Percentiles rank a stretch among this genome's conserved stretches.
Evolutionary conservation across 2,888 invertebrate genomes (phyloP).

Genomic region (Neoaliturus tenellus): DNA sequence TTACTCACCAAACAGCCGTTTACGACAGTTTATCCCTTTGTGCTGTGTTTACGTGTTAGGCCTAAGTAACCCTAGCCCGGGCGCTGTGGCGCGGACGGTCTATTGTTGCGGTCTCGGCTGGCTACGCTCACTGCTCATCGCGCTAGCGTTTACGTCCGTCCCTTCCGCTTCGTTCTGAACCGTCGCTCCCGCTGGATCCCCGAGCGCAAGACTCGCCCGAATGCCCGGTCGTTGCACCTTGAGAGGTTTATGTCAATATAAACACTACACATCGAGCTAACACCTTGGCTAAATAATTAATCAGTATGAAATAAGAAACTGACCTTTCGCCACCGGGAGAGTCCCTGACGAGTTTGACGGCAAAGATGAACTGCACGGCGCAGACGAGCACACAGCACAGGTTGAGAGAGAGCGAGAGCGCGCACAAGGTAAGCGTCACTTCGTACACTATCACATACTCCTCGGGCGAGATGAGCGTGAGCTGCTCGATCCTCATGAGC

Average conservation of each 20-base stretch:
- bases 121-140: not conserved
- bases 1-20: too few species aligned
- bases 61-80: not conserved
- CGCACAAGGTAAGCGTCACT: conserved; percentile 93
- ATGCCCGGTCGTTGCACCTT: too few species aligned
- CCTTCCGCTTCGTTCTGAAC: not conserved
- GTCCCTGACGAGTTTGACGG: conserved; percentile 92
- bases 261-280: too few species aligned
- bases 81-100: not conserved
- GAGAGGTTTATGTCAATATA: too few species aligned
- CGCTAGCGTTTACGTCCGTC: not conserved
- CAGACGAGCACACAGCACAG: conserved; percentile 95
- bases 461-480: conserved; percentile 79
- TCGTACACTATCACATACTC: conserved; percentile 94
- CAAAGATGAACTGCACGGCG: conserved; percentile 95
- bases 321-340: conserved; percentile 86
- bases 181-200: not conserved
- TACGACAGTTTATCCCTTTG: too few species aligned
- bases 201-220: too few species aligned
- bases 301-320: too few species aligned
- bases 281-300: too few species aligned
- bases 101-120: not conserved
- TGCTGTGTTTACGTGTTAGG: too few species aligned
- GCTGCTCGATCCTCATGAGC: conserved; percentile 75
- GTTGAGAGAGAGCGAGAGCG: conserved; percentile 91